Evolutionary conservation across 2,797 vertebrate species (phyloP).

Genomic region (Oophaga sylvatica): DNA sequence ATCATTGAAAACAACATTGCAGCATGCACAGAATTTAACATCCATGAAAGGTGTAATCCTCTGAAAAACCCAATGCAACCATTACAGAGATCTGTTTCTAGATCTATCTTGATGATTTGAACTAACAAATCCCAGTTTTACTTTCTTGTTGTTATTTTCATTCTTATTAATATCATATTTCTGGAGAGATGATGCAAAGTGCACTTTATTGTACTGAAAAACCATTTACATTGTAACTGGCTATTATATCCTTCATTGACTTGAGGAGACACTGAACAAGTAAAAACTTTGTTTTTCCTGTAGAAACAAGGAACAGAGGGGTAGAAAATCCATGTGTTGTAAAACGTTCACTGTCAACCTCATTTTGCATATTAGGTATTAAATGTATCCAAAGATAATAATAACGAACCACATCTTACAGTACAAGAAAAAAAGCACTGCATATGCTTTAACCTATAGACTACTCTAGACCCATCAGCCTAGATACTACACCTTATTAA

Average conservation of each 20-base stretch:
- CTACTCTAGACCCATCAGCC: no score
- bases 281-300: no score
- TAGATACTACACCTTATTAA: no score
- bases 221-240: neutral
- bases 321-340: no score
- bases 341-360: no score
- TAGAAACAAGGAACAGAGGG: no score
- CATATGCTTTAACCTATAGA: no score
- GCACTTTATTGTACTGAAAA: neutral
- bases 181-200: neutral
- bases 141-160: neutral
- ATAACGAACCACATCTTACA: no score
- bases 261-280: no score
- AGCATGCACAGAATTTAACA: slow-evolving; percentile 19
- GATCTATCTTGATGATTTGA: slow-evolving; percentile 32
- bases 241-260: neutral
- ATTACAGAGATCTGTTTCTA: slow-evolving; percentile 18
- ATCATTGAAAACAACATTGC: neutral
- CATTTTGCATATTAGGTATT: no score
- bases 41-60: slow-evolving; percentile 39
- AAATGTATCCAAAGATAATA: no score
- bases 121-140: slow-evolving; percentile 28
- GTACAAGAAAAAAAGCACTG: no score
- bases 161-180: neutral
- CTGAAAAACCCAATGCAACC: slow-evolving; percentile 4